Evolutionary conservation across 2,113 vertebrate genomes (phyloP).

Genomic region (Naja naja): DNA sequence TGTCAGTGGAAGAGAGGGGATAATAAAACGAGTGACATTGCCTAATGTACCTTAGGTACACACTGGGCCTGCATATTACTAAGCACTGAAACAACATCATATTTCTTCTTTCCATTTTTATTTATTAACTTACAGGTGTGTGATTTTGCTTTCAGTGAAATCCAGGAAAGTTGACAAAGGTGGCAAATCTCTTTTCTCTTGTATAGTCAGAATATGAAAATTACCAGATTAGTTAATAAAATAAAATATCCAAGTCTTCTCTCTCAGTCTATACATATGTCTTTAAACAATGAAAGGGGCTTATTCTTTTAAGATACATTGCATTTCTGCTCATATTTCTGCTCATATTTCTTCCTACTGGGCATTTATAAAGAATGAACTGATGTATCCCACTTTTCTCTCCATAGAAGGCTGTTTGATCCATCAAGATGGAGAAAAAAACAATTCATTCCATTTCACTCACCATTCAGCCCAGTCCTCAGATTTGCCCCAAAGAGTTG

Average conservation of each 20-base stretch:
- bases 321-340: background rate
- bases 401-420: background rate
- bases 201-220: constrained; percentile 2
- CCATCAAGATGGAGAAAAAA: background rate
- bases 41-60: constrained; percentile 3
- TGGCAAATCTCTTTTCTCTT: constrained; percentile 10
- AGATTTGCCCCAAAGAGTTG: background rate
- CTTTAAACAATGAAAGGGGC: background rate
- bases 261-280: background rate
- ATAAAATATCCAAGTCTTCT: background rate
- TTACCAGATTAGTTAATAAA: background rate
- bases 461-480: background rate
- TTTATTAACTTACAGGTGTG: constrained; percentile 25
- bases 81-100: constrained; percentile 28
- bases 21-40: constrained; percentile 38
- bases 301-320: background rate
- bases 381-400: background rate
- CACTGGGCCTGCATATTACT: constrained; percentile 37
- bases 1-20: constrained; percentile 21
- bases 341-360: background rate
- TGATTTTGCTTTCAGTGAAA: constrained; percentile 20
- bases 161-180: constrained; percentile 7
- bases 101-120: constrained; percentile 47
- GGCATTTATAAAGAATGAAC: background rate
- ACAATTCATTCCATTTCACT: background rate